Evolutionary conservation across 2,113 vertebrate species (phyloP), one percentile per base, ranked within the genome.

Genomic region (Sebastes fasciatus): DNA sequence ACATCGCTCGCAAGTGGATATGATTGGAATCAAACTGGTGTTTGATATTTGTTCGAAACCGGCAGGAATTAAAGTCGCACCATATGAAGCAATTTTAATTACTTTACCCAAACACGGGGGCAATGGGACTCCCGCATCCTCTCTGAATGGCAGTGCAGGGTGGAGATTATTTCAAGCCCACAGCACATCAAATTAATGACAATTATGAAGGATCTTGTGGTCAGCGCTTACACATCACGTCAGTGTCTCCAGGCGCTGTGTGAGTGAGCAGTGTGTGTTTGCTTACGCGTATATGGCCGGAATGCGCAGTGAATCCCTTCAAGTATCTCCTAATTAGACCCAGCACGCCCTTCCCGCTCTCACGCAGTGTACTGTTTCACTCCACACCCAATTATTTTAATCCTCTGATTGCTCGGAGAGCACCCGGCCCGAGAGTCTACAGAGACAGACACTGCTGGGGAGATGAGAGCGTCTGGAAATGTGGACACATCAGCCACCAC

Each of bases 251-350:
- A 17, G 81, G 84, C 46, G 14, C 51, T 52, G 45, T 10, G 34
- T 71, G 52, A 54, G 79, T 70, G 67, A 42, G 49, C 2, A 26
- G 68, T 64, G 80, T 46, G 72, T 79, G 64, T 82, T 76, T 85
- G 64, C 77, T 83, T 80, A 26, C 62, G 84, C 71, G 72, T 12
- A 51, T 67, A 34, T 70, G 74, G 54, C 49, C 21, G 69, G 92
- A 94, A 95, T 94, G 94, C 91, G 85, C 89, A 92, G 92, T 65
- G 48, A 80, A 94, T 95, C 91, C 94, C 92, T 92, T 94, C 89
- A 96, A 94, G 93, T 90, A 82, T 88, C 92, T 96, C 92, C 91
- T 96, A 96, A 97, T 97, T 96, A 96, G 95, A 95, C 94, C 4
- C 96, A 97, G 96, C 96, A 95, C 88, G 94, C 90, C 91, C 88